A percentile compares a stretch with the other conserved stretches of the same genome.
Evolutionary conservation across 2,888 invertebrate species (phyloP).

Genomic region (Mythimna vitellina): DNA sequence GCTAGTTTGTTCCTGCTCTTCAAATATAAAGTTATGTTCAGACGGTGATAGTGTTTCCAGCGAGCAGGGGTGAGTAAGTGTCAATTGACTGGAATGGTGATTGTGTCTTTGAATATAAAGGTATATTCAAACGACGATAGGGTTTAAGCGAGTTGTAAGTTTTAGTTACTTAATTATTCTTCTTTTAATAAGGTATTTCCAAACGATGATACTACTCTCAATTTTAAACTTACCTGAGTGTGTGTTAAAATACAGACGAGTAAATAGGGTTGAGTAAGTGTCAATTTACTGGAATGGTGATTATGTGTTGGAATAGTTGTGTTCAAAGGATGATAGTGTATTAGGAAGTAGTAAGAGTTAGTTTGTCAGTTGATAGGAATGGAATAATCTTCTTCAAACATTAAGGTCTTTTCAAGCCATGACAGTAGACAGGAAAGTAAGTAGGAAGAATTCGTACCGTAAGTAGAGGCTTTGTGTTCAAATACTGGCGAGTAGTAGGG

Average conservation of each 20-base stretch:
- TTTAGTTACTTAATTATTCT: constrained; percentile 1
- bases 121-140: constrained; percentile 14
- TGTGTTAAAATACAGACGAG: too few relatives aligned
- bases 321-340: not conserved
- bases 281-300: not conserved
- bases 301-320: not conserved
- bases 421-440: too few relatives aligned
- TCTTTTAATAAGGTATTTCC: not conserved
- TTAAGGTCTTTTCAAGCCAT: too few relatives aligned
- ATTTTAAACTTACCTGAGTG: too few relatives aligned
- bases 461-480: too few relatives aligned
- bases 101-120: constrained; percentile 18
- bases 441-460: too few relatives aligned
- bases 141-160: not conserved
- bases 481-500: too few relatives aligned
- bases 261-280: constrained; percentile 5
- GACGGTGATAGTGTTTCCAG: constrained; percentile 31
- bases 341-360: not conserved
- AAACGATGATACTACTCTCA: not conserved
- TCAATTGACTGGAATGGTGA: constrained; percentile 40
- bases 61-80: constrained; percentile 35
- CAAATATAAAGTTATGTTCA: constrained; percentile 57
- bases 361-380: constrained; percentile 1
- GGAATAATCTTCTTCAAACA: too few relatives aligned
- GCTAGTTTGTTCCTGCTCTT: constrained; percentile 33